phyloP scores from a whole-genome alignment of 1,140 invertebrate genomes.

The Diuraphis noxia region DNA sequence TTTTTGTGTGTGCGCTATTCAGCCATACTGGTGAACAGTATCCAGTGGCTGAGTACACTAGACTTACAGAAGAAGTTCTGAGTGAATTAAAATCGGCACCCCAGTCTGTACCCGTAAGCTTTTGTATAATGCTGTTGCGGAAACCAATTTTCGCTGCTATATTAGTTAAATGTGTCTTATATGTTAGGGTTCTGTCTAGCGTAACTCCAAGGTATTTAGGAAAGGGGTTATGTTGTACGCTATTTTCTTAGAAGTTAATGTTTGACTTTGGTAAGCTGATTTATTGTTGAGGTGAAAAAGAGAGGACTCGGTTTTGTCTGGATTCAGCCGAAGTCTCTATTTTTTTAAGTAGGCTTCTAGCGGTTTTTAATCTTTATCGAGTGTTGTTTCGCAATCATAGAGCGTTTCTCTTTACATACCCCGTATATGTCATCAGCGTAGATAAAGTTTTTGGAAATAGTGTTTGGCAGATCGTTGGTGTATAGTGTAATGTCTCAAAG shows the following conservation, averaged over 20 bases:
- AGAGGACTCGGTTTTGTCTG: too few relatives aligned
- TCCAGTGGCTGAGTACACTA: not conserved
- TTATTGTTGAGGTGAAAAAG: slow-evolving; percentile 15
- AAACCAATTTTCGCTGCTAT: not conserved
- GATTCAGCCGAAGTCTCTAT: too few relatives aligned
- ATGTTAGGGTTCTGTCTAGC: not conserved
- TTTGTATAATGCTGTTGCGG: not conserved
- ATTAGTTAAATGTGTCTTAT: not conserved
- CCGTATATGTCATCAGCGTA: not conserved
- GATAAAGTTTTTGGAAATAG: too few relatives aligned
- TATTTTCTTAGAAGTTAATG: not conserved
- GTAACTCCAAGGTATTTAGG: not conserved
- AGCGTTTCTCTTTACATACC: too few relatives aligned
- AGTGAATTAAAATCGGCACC: not conserved
- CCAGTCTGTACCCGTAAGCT: not conserved
- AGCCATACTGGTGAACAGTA: not conserved
- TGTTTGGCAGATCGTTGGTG: too few relatives aligned
- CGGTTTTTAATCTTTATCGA: not conserved
- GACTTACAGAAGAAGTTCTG: not conserved
- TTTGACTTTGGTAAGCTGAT: not conserved
- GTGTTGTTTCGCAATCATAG: not conserved
- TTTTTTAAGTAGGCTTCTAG: not conserved
- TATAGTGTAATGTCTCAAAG: too few relatives aligned
- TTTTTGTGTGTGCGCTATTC: not conserved
- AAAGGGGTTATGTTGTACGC: not conserved